Evolutionary conservation across 2,113 vertebrate genomes (phyloP), one percentile per base, ranked within the genome.

Genomic region (Hippoglossus stenolepis): DNA sequence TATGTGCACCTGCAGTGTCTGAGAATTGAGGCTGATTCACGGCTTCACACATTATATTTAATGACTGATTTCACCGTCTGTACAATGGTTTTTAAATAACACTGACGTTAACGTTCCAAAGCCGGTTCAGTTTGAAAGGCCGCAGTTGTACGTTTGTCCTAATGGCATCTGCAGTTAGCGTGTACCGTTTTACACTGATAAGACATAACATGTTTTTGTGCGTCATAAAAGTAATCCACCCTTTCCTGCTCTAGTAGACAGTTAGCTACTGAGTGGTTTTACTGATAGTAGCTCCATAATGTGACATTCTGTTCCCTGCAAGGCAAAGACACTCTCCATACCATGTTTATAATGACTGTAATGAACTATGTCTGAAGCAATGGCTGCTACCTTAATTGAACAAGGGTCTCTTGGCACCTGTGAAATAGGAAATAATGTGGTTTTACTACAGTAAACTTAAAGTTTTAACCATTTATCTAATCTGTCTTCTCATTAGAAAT

Each of bases 81-180:
- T 35, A 28, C 61, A 51, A 73, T 71, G 56, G 23, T 66, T 17
- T 77, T 65, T 71, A 73, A 80, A 76, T 79, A 65, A 80, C 71
- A 26, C 45, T 26, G 68, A 73, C 51, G 26, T 63, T 63, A 54
- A 65, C 23, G 63, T 77, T 66, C 31, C 12, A 64, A 28, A 73
- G 88, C 82, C 75, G 61, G 78, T 75, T 78, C 24, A 71, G 62
- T 76, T 21, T 62, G 15, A 70, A 82, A 85, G 85, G 82, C 77
- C 83, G 58, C 81, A 71, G 35, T 71, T 79, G 23, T 31, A 67
- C 8, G 38, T 59, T 31, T 43, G 14, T 62, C 10, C 40, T 13
- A 26, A 38, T 43, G 15, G 20, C 66, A 8, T 18, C 6, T 65
- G 43, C 60, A 53, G 28, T 49, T 66, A 23, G 20, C 12, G 5